A percentile compares a stretch with the other conserved stretches of the same genome.
Evolutionary conservation across 2,888 invertebrate genomes (phyloP).

Genomic region (Timema cristinae): DNA sequence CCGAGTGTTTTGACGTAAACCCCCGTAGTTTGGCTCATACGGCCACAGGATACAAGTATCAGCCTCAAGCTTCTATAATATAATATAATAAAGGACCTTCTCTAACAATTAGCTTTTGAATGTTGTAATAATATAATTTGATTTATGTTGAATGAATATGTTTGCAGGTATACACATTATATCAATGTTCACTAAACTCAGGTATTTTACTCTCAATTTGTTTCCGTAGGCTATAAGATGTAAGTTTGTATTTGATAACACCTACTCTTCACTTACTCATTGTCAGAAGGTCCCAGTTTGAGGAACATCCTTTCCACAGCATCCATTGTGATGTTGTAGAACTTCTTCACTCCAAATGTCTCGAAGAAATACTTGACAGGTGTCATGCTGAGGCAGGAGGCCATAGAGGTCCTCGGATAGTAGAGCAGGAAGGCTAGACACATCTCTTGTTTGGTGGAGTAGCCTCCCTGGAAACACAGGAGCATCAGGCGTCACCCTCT

Average conservation of each 20-base stretch:
- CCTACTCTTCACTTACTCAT: slow-evolving; percentile 30
- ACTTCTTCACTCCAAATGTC: slow-evolving; percentile 76
- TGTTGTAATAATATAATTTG: no score
- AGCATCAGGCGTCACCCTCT: background rate
- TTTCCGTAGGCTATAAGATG: background rate
- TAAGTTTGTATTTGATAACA: background rate
- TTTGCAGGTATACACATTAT: no score
- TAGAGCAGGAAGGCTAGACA: slow-evolving; percentile 77
- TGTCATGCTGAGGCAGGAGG: slow-evolving; percentile 79
- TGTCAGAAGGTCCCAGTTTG: slow-evolving; percentile 33
- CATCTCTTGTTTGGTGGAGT: slow-evolving; percentile 80
- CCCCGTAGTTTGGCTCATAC: no score
- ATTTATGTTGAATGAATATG: no score
- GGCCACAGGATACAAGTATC: no score
- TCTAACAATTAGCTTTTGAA: no score
- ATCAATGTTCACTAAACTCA: no score
- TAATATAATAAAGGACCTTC: no score
- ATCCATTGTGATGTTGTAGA: slow-evolving; percentile 65
- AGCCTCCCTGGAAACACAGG: slow-evolving; percentile 58
- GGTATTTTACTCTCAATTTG: no score
- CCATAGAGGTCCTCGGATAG: slow-evolving; percentile 75
- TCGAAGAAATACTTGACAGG: slow-evolving; percentile 77
- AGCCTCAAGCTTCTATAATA: no score
- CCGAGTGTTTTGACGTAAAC: no score
- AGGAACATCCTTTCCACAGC: slow-evolving; percentile 61